phyloP scores from a whole-genome alignment of 2,113 vertebrate species.

The Chloroceryle aenea region DNA sequence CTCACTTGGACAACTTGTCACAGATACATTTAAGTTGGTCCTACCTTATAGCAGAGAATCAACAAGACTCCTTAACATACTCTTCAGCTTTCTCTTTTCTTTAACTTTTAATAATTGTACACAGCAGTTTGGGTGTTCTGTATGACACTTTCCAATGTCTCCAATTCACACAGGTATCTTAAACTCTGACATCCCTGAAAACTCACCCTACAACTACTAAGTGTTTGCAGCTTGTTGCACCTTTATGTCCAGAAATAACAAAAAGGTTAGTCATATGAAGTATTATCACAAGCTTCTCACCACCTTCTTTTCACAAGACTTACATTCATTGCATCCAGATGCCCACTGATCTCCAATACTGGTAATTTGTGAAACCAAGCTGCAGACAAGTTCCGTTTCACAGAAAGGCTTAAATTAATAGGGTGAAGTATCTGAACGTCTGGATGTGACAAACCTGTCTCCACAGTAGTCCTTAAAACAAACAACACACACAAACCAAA shows the following conservation, averaged over 20 bases:
- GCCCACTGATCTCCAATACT: slow-evolving; percentile 84
- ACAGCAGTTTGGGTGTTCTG: neutral
- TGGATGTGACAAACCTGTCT: slow-evolving; percentile 50
- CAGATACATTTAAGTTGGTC: neutral
- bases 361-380: slow-evolving; percentile 89
- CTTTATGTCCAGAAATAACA: neutral
- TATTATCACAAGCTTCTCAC: neutral
- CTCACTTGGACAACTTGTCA: neutral
- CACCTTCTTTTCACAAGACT: slow-evolving; percentile 37
- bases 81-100: neutral
- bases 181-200: neutral
- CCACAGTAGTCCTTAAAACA: slow-evolving; percentile 76
- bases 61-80: neutral
- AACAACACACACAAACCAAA: neutral
- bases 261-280: neutral
- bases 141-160: neutral
- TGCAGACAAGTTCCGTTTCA: slow-evolving; percentile 89
- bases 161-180: neutral
- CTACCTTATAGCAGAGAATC: neutral
- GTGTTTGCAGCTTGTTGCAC: neutral
- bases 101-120: neutral
- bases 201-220: neutral
- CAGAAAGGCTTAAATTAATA: slow-evolving; percentile 87
- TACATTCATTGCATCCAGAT: slow-evolving; percentile 87
- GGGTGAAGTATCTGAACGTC: slow-evolving; percentile 90